Base-by-base conservation (phyloP, 2,888 invertebrate genomes). In the Napeogenes inachia region DNA sequence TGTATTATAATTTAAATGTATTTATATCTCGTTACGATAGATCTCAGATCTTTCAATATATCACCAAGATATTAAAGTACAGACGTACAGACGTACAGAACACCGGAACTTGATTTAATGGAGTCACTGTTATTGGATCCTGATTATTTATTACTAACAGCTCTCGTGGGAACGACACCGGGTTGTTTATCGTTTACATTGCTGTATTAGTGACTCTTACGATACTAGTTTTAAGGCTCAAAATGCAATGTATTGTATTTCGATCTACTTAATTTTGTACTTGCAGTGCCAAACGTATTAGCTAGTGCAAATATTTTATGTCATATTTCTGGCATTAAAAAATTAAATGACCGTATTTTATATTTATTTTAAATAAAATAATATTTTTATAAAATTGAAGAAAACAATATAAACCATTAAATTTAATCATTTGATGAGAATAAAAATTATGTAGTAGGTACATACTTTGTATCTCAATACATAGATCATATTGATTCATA, bases 91-190 rank as follows among this genome's bases (percentile, higher is more conserved):
- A 50, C 56, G 46, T 57, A 59, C 61, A 61, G 50, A 50, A 50
- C 76, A 77, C 77, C 80, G 79, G 79, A 79, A 77, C 81, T 79
- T 84, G 82, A 85, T 87, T 85, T 87, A 87, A 85, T 86, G 75
- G 75, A 85, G 80, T 83, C 85, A 82, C 75, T 81, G 83, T 82
- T 89, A 89, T 87, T 86, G 88, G 82, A 83, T 84, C 81, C 76
- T 73, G 75, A 79, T 82, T 83, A 88, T 88, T 88, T 88, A 89
- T 87, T 73, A 75, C 75, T 67, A 71, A 75, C 73, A 72, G 76
- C 74, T 70, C 70, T 79, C 88, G 89, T 89, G 89, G 82, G 89
- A 88, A 88, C 60, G 64, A 42, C 57, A 46, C 59, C n/a, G 45
- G 58, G 53, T 58, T 54, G 54, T 45, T 38, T 63, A 13, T 42